phyloP scores from a whole-genome alignment of 1,140 invertebrate genomes.

The Atta texana region DNA sequence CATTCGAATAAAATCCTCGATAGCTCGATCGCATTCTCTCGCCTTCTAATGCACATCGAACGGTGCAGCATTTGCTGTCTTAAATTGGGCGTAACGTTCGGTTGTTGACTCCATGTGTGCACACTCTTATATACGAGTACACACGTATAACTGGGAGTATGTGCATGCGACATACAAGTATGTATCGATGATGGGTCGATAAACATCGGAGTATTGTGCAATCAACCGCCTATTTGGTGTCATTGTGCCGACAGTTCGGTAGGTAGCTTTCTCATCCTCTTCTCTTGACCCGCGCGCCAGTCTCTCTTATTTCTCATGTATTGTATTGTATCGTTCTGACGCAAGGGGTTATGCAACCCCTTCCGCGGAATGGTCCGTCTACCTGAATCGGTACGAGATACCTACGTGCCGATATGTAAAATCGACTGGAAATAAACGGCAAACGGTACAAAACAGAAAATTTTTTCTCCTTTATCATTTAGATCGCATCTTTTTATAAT shows the following conservation, averaged over 20 bases:
- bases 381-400: conserved; percentile 60
- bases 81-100: conserved; percentile 85
- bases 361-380: conserved; percentile 62
- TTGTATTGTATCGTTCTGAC: conserved; percentile 59
- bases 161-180: conserved; percentile 69
- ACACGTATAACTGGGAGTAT: conserved; percentile 11
- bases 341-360: conserved; percentile 72
- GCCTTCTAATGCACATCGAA: conserved; percentile 80
- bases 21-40: conserved; percentile 68
- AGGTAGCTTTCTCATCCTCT: conserved; percentile 79
- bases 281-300: conserved; percentile 66
- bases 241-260: conserved; percentile 83
- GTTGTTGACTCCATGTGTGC: conserved; percentile 81
- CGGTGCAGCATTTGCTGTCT: conserved; percentile 79
- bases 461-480: neutral
- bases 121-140: conserved; percentile 52
- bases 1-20: conserved; percentile 73
- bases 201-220: conserved; percentile 85
- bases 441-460: neutral
- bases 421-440: conserved; percentile 37
- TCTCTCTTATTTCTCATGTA: conserved; percentile 63
- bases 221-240: conserved; percentile 85
- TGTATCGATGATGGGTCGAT: conserved; percentile 84
- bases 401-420: conserved; percentile 55
- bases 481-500: neutral